A percentile compares a stretch with the other conserved stretches of the same genome.
Conservation (phyloP, 2,888 invertebrate species). For the Himalopsyche kuldschensis region DNA sequence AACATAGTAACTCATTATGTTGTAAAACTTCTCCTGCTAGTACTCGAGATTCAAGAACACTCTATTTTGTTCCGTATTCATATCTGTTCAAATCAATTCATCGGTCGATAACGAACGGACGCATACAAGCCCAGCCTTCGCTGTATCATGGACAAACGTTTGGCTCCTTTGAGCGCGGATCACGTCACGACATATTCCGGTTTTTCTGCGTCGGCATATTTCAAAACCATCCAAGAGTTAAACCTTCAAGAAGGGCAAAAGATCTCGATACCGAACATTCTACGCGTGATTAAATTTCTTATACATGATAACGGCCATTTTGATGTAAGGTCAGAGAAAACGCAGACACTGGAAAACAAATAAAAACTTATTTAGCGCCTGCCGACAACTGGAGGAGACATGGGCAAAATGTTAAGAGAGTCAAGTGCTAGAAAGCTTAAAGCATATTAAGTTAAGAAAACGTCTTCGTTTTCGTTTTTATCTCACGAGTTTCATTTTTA, state of each 20-base stretch:
- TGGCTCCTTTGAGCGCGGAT: no score
- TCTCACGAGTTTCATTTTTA: not conserved
- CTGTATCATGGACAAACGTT: no score
- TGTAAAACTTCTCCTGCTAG: no score
- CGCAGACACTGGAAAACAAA: constrained; percentile 38
- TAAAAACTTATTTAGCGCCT: constrained; percentile 38
- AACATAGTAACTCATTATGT: no score
- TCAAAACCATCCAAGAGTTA: not conserved
- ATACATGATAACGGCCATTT: constrained; percentile 35
- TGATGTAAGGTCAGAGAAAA: constrained; percentile 29
- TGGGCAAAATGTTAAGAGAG: constrained; percentile 5
- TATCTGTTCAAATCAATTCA: not conserved
- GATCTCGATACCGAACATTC: constrained; percentile 15
- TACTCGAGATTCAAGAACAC: no score
- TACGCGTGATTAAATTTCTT: constrained; percentile 26
- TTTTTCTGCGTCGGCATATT: not conserved
- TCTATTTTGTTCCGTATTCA: no score
- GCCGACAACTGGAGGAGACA: constrained; percentile 7
- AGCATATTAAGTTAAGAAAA: constrained; percentile 11
- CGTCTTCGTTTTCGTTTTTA: not conserved
- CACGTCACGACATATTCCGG: not conserved
- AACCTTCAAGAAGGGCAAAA: constrained; percentile 4
- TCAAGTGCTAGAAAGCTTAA: constrained; percentile 15
- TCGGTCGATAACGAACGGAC: not conserved
- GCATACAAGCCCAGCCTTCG: not conserved